Conservation (phyloP, 1,140 invertebrate species). For the Camponotus vicinus region DNA sequence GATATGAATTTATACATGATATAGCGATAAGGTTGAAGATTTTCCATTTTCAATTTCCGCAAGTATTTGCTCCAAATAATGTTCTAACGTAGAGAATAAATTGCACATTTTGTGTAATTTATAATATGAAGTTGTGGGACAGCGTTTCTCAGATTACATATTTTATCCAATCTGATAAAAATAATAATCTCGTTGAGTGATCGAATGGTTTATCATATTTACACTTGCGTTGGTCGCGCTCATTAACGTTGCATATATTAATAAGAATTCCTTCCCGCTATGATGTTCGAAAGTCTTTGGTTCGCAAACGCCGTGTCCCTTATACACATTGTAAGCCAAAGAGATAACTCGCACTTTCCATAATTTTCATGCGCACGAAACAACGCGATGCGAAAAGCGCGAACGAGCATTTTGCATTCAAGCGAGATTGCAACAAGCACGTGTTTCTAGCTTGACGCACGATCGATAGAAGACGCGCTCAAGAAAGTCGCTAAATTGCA, state of each 20-base stretch:
- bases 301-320: background rate
- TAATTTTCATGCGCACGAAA: slow-evolving; percentile 4
- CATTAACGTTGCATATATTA: slow-evolving; percentile 34
- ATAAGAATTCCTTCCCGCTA: slow-evolving; percentile 39
- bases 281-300: slow-evolving; percentile 36
- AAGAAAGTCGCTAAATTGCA: slow-evolving; percentile 37
- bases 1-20: background rate
- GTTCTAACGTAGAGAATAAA: background rate
- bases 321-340: slow-evolving; percentile 23
- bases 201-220: background rate
- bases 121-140: background rate
- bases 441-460: background rate
- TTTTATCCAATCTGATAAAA: background rate
- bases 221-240: background rate
- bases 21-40: background rate
- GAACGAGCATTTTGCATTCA: background rate
- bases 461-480: slow-evolving; percentile 27
- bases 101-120: background rate
- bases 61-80: background rate
- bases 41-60: background rate
- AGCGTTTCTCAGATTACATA: background rate
- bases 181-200: slow-evolving; percentile 11
- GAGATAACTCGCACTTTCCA: slow-evolving; percentile 41
- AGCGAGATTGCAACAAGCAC: slow-evolving; percentile 25
- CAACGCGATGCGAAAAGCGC: background rate